Evolutionary conservation across 2,888 invertebrate species (phyloP), one percentile per base, ranked within the genome.

Genomic region (Dynastes grantii): DNA sequence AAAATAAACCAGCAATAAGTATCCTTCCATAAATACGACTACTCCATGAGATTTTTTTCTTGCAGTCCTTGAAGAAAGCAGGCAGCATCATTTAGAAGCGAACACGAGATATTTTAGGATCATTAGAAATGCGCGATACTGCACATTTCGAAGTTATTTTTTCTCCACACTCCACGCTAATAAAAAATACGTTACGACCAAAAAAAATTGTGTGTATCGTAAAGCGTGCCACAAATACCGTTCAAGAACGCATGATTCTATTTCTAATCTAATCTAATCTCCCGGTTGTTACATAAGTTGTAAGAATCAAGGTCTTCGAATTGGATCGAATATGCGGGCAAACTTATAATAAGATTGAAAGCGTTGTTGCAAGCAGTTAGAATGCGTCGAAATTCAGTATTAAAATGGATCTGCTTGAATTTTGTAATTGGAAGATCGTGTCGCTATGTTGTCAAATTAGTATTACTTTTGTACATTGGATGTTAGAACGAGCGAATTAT

Each of bases 201-300:
- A 29, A 70, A 32, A 37, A 70, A 29, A 70, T 70, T n/a, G 64
- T 37, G 29, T 9, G n/a, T 37, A 16, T 37, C 40, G 61, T 53
- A 45, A 45, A 61, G 73, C 40, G 40, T 58, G 58, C 32, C 45
- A 73, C 58, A 73, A 71, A 55, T 71, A 58, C 29, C 58, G 58
- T 73, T 73, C 73, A 73, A 73, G 73, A 73, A 73, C 73, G 40
- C 73, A 61, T 73, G 73, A 40, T 29, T 73, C 73, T 73, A 73
- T 73, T 73, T 73, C 73, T 73, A 73, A 73, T 73, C 73, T 73
- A 73, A 73, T 73, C 73, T 73, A 73, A 73, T 73, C 73, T 58
- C 73, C 29, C 6, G 45, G 16, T 53, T 49, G 53, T 73, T 73
- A 73, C 58, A 40, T 61, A 73, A 73, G 73, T 58, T 27, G 27